These are phyloP conservation scores for Catocala fraxini DNA, from an alignment of 2,888 invertebrate species.

Conservation along the genomic window DNA sequence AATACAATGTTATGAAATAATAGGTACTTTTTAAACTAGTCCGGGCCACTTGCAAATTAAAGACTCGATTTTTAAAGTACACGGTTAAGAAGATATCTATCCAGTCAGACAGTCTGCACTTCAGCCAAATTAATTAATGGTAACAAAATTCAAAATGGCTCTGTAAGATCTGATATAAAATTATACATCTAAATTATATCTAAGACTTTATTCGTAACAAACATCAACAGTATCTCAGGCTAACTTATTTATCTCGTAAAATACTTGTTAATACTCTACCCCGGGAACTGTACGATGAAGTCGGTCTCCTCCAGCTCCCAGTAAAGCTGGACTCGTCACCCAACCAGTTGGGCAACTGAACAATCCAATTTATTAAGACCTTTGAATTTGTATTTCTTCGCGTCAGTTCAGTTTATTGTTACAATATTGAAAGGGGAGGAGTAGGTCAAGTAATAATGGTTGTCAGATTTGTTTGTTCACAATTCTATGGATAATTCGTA, in stretches of 20 bases:
- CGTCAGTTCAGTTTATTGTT: slow-evolving; percentile 49
- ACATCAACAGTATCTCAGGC: slow-evolving; percentile 76
- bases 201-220: slow-evolving; percentile 52
- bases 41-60: no score
- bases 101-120: not conserved
- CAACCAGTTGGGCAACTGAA: slow-evolving; percentile 52
- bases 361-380: slow-evolving; percentile 67
- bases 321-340: slow-evolving; percentile 54
- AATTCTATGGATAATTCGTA: slow-evolving; percentile 60
- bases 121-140: slow-evolving; percentile 5
- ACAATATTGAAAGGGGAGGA: slow-evolving; percentile 41
- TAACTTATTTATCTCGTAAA: slow-evolving; percentile 85
- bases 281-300: slow-evolving; percentile 67
- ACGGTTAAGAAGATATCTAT: no score
- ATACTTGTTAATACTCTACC: slow-evolving; percentile 84
- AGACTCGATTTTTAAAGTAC: no score
- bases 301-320: slow-evolving; percentile 67
- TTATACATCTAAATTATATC: slow-evolving; percentile 36
- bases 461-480: slow-evolving; percentile 63
- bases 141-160: slow-evolving; percentile 5
- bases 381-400: slow-evolving; percentile 60
- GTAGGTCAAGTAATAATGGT: slow-evolving; percentile 57
- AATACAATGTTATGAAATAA: no score
- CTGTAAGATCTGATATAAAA: slow-evolving; percentile 25
- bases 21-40: no score